Conservation (phyloP, 2,888 invertebrate species). For the Idaea biselata region DNA sequence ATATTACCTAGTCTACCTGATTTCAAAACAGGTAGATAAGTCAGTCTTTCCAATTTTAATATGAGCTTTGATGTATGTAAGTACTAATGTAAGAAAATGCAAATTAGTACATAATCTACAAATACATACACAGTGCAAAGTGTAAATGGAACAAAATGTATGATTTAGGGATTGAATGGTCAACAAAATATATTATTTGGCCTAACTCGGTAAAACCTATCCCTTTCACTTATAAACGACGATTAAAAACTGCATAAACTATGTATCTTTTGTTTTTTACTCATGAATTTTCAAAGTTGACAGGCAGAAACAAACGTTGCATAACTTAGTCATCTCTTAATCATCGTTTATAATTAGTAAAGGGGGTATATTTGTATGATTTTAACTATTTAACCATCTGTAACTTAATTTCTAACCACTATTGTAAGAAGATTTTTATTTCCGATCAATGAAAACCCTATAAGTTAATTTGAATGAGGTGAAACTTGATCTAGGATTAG, state of each 20-base stretch:
- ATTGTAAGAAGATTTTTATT: not conserved
- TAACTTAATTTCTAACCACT: not conserved
- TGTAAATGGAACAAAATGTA: not conserved
- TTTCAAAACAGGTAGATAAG: constrained; percentile 1
- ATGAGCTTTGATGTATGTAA: not conserved
- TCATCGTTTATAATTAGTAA: no score
- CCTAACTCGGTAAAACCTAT: no score
- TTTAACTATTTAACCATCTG: not conserved
- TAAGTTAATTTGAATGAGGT: not conserved
- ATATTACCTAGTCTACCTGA: not conserved
- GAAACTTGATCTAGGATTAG: constrained; percentile 60
- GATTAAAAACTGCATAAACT: no score
- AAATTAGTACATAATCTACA: not conserved
- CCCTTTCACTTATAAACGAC: no score
- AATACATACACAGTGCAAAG: not conserved
- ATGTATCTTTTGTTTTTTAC: no score
- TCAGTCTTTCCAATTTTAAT: constrained; percentile 17
- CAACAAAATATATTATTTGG: no score
- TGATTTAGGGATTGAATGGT: no score
- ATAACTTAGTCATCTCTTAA: no score
- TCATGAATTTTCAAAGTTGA: no score
- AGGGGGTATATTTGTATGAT: not conserved
- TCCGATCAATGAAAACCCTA: not conserved
- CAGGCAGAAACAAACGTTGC: no score
- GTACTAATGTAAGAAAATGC: no score